Evolutionary conservation across 2,888 invertebrate species (phyloP).

Genomic region (Antitype chi): DNA sequence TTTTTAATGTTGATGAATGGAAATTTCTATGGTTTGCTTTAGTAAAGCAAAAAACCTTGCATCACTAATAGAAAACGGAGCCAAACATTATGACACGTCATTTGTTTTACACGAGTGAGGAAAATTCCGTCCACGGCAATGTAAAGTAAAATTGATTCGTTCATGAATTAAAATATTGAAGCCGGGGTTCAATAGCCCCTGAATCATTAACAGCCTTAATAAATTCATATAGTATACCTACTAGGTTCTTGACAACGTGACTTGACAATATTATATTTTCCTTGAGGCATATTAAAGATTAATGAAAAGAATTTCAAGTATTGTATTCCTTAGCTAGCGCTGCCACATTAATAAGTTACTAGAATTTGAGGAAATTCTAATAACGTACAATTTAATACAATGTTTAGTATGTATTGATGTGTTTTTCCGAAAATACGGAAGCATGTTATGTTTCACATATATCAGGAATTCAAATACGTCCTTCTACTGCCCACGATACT

Average conservation of each 20-base stretch:
- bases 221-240: conserved; percentile 28
- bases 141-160: conserved; percentile 34
- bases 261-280: conserved; percentile 24
- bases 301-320: conserved; percentile 29
- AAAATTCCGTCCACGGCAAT: conserved; percentile 26
- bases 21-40: background rate
- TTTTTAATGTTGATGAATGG: background rate
- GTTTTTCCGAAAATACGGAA: background rate
- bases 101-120: conserved; percentile 14
- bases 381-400: background rate
- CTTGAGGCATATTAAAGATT: conserved; percentile 29
- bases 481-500: background rate
- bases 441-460: background rate
- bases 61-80: background rate
- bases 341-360: conserved; percentile 1
- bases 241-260: conserved; percentile 34
- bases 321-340: conserved; percentile 13
- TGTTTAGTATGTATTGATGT: background rate
- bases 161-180: conserved; percentile 47
- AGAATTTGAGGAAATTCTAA: conserved; percentile 16
- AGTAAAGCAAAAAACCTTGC: no score
- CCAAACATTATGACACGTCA: conserved; percentile 2
- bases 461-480: background rate
- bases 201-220: conserved; percentile 45
- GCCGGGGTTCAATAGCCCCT: conserved; percentile 21